A percentile compares a stretch with the other conserved stretches of the same genome.
Evolutionary conservation across 2,888 invertebrate genomes (phyloP).

Genomic region (Mimachlamys varia): DNA sequence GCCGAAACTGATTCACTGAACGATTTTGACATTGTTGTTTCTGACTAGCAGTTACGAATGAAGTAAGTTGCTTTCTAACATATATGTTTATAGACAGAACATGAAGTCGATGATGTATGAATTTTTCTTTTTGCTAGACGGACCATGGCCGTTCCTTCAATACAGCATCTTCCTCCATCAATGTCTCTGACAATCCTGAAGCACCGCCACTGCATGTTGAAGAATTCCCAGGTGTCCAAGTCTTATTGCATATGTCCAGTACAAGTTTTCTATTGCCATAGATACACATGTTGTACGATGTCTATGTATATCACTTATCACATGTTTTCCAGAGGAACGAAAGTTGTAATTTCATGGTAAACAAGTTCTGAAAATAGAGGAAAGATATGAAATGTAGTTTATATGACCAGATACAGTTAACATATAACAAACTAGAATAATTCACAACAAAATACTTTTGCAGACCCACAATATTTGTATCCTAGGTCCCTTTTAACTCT

Average conservation of each 20-base stretch:
- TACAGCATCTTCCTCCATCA: background rate
- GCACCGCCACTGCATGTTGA: background rate
- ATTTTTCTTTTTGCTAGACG: background rate
- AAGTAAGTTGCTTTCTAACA: background rate
- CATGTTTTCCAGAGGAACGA: constrained; percentile 40
- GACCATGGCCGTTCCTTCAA: no score
- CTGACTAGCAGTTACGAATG: background rate
- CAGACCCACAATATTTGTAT: no score
- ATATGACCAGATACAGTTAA: background rate
- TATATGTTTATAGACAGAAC: background rate
- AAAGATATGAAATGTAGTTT: background rate
- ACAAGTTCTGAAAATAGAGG: constrained; percentile 57
- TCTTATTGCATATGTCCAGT: background rate
- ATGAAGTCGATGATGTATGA: background rate
- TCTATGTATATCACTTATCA: background rate
- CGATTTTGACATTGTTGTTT: background rate
- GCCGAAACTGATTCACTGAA: background rate
- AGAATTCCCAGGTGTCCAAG: background rate
- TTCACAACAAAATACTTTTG: no score
- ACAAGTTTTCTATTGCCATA: background rate
- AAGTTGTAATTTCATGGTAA: constrained; percentile 56
- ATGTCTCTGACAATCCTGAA: background rate
- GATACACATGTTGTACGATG: background rate
- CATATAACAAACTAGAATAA: no score
- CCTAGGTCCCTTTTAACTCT: no score